A percentile compares a stretch with the other conserved stretches of the same genome.
Evolutionary conservation across 2,888 invertebrate genomes (phyloP).

Genomic region (Pycnomerus fuliginosus): DNA sequence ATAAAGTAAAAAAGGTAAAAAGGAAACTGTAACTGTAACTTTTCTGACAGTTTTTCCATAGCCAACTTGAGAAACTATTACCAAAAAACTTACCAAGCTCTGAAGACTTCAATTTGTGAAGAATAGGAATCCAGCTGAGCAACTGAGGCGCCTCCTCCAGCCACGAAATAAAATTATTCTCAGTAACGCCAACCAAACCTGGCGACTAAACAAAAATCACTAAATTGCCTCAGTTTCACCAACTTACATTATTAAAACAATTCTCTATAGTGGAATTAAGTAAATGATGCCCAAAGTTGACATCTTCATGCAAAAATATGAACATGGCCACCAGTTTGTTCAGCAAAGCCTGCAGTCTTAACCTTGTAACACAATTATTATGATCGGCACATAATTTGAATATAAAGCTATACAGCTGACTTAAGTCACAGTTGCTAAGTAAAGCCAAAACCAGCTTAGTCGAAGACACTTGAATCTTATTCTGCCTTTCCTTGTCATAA

Average conservation of each 20-base stretch:
- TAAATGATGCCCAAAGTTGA: slow-evolving; percentile 62
- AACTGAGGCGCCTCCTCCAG: slow-evolving; percentile 63
- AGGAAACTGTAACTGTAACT: no score
- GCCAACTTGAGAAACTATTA: slow-evolving; percentile 1
- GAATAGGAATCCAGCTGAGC: slow-evolving; percentile 65
- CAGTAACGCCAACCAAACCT: slow-evolving; percentile 68
- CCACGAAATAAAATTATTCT: slow-evolving; percentile 71
- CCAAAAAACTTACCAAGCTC: slow-evolving; percentile 56
- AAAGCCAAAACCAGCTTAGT: slow-evolving; percentile 68
- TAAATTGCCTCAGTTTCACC: slow-evolving; percentile 15
- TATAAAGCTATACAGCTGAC: slow-evolving; percentile 65
- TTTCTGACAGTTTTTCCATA: no score
- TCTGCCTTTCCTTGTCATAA: slow-evolving; percentile 61
- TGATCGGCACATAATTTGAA: slow-evolving; percentile 73
- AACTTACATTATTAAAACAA: slow-evolving; percentile 69
- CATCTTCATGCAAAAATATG: slow-evolving; percentile 63
- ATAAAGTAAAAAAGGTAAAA: slow-evolving; percentile 5
- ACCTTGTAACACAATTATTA: slow-evolving; percentile 70
- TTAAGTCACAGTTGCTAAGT: slow-evolving; percentile 64
- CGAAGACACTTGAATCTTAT: slow-evolving; percentile 64
- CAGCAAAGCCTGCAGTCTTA: slow-evolving; percentile 62
- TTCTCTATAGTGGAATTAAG: slow-evolving; percentile 68
- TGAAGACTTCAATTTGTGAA: slow-evolving; percentile 62
- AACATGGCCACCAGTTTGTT: slow-evolving; percentile 62
- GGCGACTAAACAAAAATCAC: slow-evolving; percentile 57